Evolutionary conservation across 2,113 vertebrate species (phyloP).

Genomic region (Percopsis transmontana): DNA sequence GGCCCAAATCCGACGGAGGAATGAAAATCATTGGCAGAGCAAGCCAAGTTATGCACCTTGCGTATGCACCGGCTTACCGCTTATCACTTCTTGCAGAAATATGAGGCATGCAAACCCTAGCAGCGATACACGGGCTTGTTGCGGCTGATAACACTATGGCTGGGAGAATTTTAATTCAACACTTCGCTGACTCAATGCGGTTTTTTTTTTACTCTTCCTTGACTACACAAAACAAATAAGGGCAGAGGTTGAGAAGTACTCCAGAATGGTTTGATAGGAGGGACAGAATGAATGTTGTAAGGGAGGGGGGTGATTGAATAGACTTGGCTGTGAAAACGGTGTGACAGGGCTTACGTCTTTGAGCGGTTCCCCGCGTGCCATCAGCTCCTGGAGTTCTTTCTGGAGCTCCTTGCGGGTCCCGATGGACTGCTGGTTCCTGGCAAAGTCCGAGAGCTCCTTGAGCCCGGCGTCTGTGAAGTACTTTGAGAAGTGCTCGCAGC

Average conservation of each 20-base stretch:
- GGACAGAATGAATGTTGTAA: not conserved
- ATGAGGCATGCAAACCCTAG: slow-evolving; percentile 8
- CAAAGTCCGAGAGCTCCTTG: slow-evolving; percentile 93
- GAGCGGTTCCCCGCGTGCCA: slow-evolving; percentile 90
- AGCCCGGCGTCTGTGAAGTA: slow-evolving; percentile 95
- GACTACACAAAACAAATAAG: slow-evolving; percentile 28
- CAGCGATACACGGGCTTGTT: slow-evolving; percentile 3
- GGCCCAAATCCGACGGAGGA: slow-evolving; percentile 8
- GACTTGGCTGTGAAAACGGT: not conserved
- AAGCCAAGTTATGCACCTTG: not conserved
- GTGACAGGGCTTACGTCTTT: slow-evolving; percentile 83
- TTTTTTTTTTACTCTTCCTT: slow-evolving; percentile 2
- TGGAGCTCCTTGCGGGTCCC: slow-evolving; percentile 96
- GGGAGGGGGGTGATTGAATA: not conserved
- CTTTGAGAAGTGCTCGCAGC: slow-evolving; percentile 95
- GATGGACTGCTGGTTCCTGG: slow-evolving; percentile 93
- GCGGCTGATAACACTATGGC: slow-evolving; percentile 30
- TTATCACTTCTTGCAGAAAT: slow-evolving; percentile 24
- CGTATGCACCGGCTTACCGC: not conserved
- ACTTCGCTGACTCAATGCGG: slow-evolving; percentile 29
- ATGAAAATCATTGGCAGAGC: slow-evolving; percentile 16
- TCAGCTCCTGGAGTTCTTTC: slow-evolving; percentile 94
- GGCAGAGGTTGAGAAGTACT: slow-evolving; percentile 23
- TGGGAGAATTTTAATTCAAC: slow-evolving; percentile 32
- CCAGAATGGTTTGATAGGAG: not conserved